Evolutionary conservation across 2,888 invertebrate species (phyloP), one percentile per base, ranked within the genome.

Genomic region (Omphaloscelis lunosa): DNA sequence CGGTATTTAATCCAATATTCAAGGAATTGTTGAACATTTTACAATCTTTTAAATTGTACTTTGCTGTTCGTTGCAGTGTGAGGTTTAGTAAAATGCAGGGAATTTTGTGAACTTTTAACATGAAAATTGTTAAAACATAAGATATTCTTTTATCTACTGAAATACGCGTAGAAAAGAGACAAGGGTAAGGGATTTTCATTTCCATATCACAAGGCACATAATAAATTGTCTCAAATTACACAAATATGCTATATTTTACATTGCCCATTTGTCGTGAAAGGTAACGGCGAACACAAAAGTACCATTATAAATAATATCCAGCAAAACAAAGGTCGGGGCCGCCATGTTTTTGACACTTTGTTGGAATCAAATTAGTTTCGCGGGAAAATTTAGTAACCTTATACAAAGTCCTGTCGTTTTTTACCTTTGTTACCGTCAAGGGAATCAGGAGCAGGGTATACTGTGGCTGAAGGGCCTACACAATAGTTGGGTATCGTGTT

Each of bases 301-400:
- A 89, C 89, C 90, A 90, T 90, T 90, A 91, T 90, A 92, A 92
- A 92, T 92, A 91, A 91, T 91, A 90, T 86, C 84, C 74, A 82
- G 72, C 82, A 80, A 86, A 90, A 91, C 92, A 91, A 91, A 91
- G 90, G 89, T 89, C 84, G 77, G 62, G n/a, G 80, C 82, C 84
- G 89, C 86, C 86, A 84, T 92, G 93, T 89, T 90, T 89, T 89
- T 90, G 93, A 92, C 93, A 92, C 90, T 91, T 92, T 82, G 89
- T 79, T 84, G 79, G 83, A 90, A 90, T 90, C 88, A 91, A 92
- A 92, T 93, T 93, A 91, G 89, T 89, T 90, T 86, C 74, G 85
- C 73, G 78, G 77, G 73, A 78, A 83, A 86, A 89, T 89, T 87
- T 82, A 77, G 88, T 81, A 87, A 84, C 84, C 77, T 81, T 87